Evolutionary conservation across 2,797 vertebrate genomes (phyloP), one percentile per base, ranked within the genome.

Genomic region (Aythya fuligula): DNA sequence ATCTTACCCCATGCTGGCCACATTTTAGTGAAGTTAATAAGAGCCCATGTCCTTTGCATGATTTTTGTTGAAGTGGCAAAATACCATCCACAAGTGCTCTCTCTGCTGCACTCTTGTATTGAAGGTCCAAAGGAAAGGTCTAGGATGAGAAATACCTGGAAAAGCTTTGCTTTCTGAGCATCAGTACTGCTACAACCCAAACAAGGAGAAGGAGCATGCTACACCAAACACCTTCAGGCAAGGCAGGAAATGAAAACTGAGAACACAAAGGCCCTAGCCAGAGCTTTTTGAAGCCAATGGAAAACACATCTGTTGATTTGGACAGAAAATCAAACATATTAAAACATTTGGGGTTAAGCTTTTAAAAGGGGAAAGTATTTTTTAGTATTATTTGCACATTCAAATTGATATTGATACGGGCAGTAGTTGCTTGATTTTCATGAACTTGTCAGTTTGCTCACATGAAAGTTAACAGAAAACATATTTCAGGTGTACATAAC

Each of bases 31-130:
- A 34, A 65, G n/a, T 5, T 57, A 4, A 85, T 7, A 4, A 4
- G 18, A 57, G 10, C 3, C 27, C 21, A 8, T 2, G 0, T 41
- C 38, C 12, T 45, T 62, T 3, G 3, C 17, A 7, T 13, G 30
- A 38, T 25, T 66, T 66, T 41, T 72, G n/a, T n/a, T 41, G 39
- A 67, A 64, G 17, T 30, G 34, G 47, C 24, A 13, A 27, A 82
- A 19, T 22, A 21, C 24, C 18, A 56, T 3, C 54, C 66, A 5
- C 0, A 4, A 67, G 41, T 25, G 30, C 7, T 47, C 15, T 19
- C 13, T 45, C 77, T 53, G 43, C 43, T 53, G 6, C 1, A 1
- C 4, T 54, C 15, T 51, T 83, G 9, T 47, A 41, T 1, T 0
- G 28, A 83, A 79, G 16, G 9, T 16, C 30, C 36, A 30, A 22